Evolutionary conservation across 2,888 invertebrate genomes (phyloP).

Genomic region (Athalia cordata): DNA sequence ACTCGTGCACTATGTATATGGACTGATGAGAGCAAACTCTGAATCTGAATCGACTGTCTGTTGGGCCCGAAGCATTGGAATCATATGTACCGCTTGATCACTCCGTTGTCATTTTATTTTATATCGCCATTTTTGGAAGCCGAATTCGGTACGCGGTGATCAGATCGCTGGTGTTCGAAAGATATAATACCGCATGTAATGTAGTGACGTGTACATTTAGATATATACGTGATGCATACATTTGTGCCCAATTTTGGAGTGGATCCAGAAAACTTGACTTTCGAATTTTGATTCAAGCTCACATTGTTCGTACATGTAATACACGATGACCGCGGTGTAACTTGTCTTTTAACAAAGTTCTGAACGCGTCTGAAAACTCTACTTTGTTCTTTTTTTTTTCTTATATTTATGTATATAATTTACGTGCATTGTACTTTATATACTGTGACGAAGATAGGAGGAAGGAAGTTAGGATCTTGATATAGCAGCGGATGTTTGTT

Average conservation of each 20-base stretch:
- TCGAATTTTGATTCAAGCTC: too few species aligned
- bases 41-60: background rate
- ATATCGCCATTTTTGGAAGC: background rate
- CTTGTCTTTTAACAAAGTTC: too few species aligned
- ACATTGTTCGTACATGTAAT: too few species aligned
- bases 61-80: background rate
- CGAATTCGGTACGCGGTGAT: background rate
- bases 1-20: background rate
- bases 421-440: background rate
- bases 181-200: too few species aligned
- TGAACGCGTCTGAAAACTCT: too few species aligned
- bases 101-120: conserved; percentile 3
- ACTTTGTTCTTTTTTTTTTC: background rate
- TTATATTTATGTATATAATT: background rate
- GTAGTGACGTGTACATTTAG: too few species aligned
- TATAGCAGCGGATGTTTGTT: conserved; percentile 32
- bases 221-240: too few species aligned
- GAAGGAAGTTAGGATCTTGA: conserved; percentile 7
- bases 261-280: too few species aligned
- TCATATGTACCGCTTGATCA: background rate
- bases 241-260: too few species aligned
- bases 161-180: too few species aligned
- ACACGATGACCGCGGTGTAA: too few species aligned
- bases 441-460: background rate
- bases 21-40: background rate